Conservation (phyloP, 2,797 vertebrate species). For the Remorina albescens region DNA sequence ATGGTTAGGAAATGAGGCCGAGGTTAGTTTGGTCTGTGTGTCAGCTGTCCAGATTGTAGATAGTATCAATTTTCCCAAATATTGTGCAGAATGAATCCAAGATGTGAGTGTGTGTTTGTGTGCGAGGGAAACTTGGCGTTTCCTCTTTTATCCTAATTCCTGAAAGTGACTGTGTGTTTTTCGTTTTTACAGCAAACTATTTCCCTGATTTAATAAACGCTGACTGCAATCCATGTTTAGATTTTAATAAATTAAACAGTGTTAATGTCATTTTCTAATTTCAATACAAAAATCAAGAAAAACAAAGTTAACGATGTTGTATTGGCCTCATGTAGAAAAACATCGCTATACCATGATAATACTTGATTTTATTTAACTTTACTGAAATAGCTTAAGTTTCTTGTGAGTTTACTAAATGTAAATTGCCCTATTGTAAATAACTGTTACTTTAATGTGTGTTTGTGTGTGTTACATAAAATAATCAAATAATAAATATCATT, state of each 20-base stretch:
- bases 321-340: too few relatives aligned
- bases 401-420: constrained; percentile 31
- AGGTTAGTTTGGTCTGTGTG: constrained; percentile 63
- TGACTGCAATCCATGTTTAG: too few relatives aligned
- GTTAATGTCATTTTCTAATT: background rate
- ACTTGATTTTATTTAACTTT: too few relatives aligned
- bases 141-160: background rate
- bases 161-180: background rate
- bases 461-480: background rate
- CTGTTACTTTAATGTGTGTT: background rate
- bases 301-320: background rate
- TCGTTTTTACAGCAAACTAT: too few relatives aligned
- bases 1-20: constrained; percentile 50
- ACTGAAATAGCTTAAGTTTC: constrained; percentile 5
- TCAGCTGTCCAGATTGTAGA: constrained; percentile 66
- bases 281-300: background rate
- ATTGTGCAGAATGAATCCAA: constrained; percentile 10
- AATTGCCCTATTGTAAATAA: constrained; percentile 13
- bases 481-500: constrained; percentile 39
- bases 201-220: too few relatives aligned
- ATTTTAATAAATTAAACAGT: background rate
- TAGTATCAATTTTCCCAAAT: constrained; percentile 60
- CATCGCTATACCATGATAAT: too few relatives aligned
- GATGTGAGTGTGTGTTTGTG: background rate
- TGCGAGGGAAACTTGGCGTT: background rate